Base-by-base conservation (phyloP, 2,113 vertebrate genomes). In the Vicugna pacos region DNA sequence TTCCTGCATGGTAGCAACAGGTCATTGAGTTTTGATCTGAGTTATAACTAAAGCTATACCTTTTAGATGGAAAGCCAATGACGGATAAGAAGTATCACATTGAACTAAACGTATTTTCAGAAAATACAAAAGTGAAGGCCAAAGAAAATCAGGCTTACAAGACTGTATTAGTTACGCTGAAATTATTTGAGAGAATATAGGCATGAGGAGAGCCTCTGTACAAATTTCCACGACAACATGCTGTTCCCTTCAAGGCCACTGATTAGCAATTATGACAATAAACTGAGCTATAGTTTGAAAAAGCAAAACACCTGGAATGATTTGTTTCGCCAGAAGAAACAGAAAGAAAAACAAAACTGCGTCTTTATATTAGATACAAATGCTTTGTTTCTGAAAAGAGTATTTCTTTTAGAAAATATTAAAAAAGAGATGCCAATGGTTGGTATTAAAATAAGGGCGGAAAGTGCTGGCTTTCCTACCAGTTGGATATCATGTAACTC, bases 21-120 rank as follows among this genome's bases (percentile, higher is more conserved):
- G 46, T 77, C 91, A 97, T 94, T 86, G 52, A 73, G 32, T 93
- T 92, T 89, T 97, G 89, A 95, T 56, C 81, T 94, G 54, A 84
- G 26, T 93, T 72, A 67, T 17, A 95, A n/a, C 16, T n/a, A 70
- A 87, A 76, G 9, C 17, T 80, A 35, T 52, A 80, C 38, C 67
- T 54, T 89, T 70, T 73, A 81, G 35, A 79, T 91, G 4, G 26
- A 77, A 60, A 77, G 19, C 10, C 13, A 79, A 16, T 70, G n/a
- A 5, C 35, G 52, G 26, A 90, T 48, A 82, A 0, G 2, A 92
- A 86, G 8, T 77, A 86, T 17, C 17, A 56, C 17, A n/a, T 12
- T 30, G 38, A 94, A 77, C 42, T 75, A 30, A 93, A 95, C 81
- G 92, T 64, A 70, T 58, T 75, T 97, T 75, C 69, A 32, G 46